Evolutionary conservation across 2,113 vertebrate genomes (phyloP).

Genomic region (Chaetura pelagica): DNA sequence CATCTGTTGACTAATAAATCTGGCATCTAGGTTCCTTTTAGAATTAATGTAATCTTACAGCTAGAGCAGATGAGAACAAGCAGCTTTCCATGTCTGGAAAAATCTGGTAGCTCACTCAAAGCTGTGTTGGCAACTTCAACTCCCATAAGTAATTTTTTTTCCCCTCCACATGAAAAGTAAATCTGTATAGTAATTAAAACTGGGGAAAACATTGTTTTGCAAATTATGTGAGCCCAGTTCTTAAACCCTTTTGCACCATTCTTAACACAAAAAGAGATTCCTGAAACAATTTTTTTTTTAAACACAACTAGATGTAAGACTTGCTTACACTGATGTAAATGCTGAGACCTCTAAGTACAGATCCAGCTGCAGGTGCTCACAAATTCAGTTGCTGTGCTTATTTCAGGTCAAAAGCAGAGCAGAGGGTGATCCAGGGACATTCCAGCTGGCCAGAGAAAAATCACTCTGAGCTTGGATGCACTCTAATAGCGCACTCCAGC

Average conservation of each 20-base stretch:
- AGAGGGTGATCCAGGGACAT: not conserved
- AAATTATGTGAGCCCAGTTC: not conserved
- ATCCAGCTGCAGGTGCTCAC: not conserved
- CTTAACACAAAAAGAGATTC: not conserved
- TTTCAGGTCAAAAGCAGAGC: not conserved
- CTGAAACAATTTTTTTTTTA: not conserved
- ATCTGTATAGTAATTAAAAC: not conserved
- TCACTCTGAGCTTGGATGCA: rapidly evolving
- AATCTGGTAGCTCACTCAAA: not conserved
- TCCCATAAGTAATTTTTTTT: not conserved
- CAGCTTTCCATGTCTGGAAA: not conserved
- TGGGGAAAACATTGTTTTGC: not conserved
- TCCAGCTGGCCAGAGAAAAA: not conserved
- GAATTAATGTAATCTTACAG: not conserved
- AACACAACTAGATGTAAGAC: not conserved
- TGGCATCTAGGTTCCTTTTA: not conserved
- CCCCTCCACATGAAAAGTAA: not conserved
- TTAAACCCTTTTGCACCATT: not conserved
- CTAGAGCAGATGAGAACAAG: not conserved
- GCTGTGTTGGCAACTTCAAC: not conserved
- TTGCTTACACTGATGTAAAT: not conserved
- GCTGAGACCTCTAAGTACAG: not conserved
- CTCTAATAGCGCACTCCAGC: not conserved
- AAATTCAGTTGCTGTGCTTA: not conserved
- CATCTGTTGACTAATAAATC: conserved; percentile 40